Evolutionary conservation across 2,888 invertebrate genomes (phyloP).

Genomic region (Molorchus minor): DNA sequence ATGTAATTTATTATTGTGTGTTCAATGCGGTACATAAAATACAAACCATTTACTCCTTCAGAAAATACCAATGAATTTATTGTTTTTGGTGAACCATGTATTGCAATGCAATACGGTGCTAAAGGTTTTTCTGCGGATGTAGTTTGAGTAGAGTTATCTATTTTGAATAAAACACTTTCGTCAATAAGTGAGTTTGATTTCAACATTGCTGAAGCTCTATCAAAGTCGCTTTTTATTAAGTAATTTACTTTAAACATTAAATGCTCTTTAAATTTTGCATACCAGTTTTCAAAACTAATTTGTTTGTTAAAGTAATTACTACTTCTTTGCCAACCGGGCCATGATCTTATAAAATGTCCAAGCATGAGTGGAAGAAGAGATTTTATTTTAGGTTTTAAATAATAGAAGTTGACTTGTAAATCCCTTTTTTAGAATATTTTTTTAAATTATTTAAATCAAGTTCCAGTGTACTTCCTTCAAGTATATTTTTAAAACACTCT

Average conservation of each 20-base stretch:
- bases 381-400: slow-evolving; percentile 28
- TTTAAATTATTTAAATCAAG: slow-evolving; percentile 26
- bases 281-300: slow-evolving; percentile 35
- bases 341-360: slow-evolving; percentile 33
- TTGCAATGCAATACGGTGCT: slow-evolving; percentile 31
- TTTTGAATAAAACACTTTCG: slow-evolving; percentile 24
- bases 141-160: slow-evolving; percentile 34
- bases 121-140: slow-evolving; percentile 16
- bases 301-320: slow-evolving; percentile 27
- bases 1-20: not conserved
- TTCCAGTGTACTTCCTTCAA: slow-evolving; percentile 30
- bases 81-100: slow-evolving; percentile 30
- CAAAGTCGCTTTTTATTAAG: slow-evolving; percentile 34
- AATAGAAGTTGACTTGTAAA: slow-evolving; percentile 28
- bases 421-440: slow-evolving; percentile 24
- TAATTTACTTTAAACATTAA: slow-evolving; percentile 34
- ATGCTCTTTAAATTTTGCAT: slow-evolving; percentile 34
- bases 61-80: slow-evolving; percentile 35
- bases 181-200: slow-evolving; percentile 16
- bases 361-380: slow-evolving; percentile 32
- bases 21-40: not conserved
- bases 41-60: slow-evolving; percentile 30
- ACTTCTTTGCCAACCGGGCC: slow-evolving; percentile 37
- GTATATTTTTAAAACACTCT: slow-evolving; percentile 32
- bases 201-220: slow-evolving; percentile 24